Evolutionary conservation across 2,888 invertebrate genomes (phyloP).

Genomic region (Ischnura elegans): DNA sequence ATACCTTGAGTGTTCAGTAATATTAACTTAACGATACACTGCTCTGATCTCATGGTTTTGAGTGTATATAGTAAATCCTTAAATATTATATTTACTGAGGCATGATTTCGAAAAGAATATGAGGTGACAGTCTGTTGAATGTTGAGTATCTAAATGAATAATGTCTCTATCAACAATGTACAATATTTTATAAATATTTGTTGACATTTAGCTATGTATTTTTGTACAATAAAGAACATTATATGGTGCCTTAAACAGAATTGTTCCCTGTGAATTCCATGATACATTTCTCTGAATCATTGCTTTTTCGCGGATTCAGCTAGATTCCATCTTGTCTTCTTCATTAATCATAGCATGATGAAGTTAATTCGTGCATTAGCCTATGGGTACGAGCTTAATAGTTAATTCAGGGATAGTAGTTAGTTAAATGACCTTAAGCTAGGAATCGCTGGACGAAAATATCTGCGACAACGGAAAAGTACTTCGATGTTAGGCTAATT

Average conservation of each 20-base stretch:
- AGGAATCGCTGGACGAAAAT: too few relatives aligned
- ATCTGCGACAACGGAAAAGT: too few relatives aligned
- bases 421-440: too few relatives aligned
- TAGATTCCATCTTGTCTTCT: too few relatives aligned
- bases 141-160: not conserved
- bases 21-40: not conserved
- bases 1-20: slow-evolving; percentile 24
- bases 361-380: too few relatives aligned
- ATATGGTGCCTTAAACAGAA: not conserved
- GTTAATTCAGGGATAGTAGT: too few relatives aligned
- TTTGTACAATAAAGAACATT: slow-evolving; percentile 12
- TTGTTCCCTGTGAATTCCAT: not conserved
- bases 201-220: slow-evolving; percentile 21
- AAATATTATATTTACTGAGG: not conserved
- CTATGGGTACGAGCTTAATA: too few relatives aligned
- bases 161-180: slow-evolving; percentile 23
- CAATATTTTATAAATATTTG: slow-evolving; percentile 31
- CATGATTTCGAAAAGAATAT: not conserved
- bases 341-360: too few relatives aligned
- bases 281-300: not conserved
- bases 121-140: not conserved
- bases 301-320: too few relatives aligned
- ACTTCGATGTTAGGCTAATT: too few relatives aligned
- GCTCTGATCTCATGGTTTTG: slow-evolving; percentile 24
- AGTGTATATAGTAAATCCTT: not conserved